Evolutionary conservation across 2,797 vertebrate species (phyloP).

Genomic region (Petrocephalus schoutedeni): DNA sequence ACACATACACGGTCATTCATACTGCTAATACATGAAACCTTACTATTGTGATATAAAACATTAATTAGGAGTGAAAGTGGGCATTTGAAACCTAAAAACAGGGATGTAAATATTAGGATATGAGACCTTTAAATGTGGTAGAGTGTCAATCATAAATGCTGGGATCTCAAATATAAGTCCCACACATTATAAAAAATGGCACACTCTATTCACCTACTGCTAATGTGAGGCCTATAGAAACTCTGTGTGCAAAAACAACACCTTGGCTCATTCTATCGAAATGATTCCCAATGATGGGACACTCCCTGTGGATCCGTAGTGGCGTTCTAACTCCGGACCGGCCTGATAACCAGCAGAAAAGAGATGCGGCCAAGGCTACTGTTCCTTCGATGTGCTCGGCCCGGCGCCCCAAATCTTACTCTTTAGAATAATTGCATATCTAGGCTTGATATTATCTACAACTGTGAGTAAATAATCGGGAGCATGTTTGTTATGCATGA

Average conservation of each 20-base stretch:
- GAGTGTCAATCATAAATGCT: background rate
- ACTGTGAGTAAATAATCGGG: constrained; percentile 40
- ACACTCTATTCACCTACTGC: background rate
- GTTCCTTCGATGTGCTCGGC: constrained; percentile 51
- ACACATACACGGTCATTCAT: background rate
- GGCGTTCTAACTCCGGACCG: background rate
- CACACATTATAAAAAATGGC: background rate
- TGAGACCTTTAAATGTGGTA: background rate
- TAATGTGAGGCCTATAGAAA: background rate
- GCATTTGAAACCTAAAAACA: background rate
- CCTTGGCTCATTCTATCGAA: background rate
- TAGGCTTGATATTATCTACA: constrained; percentile 65
- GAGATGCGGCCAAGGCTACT: constrained; percentile 48
- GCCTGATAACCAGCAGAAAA: constrained; percentile 53
- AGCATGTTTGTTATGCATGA: constrained; percentile 75
- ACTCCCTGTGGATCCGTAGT: background rate
- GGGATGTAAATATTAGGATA: background rate
- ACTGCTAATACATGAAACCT: background rate
- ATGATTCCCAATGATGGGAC: background rate
- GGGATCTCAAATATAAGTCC: background rate
- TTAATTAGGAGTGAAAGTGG: background rate
- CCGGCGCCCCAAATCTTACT: constrained; percentile 68
- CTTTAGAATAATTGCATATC: constrained; percentile 82
- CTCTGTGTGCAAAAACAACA: background rate
- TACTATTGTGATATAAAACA: background rate